Conservation (phyloP, 1,140 invertebrate genomes). For the Calephelis nemesis region DNA sequence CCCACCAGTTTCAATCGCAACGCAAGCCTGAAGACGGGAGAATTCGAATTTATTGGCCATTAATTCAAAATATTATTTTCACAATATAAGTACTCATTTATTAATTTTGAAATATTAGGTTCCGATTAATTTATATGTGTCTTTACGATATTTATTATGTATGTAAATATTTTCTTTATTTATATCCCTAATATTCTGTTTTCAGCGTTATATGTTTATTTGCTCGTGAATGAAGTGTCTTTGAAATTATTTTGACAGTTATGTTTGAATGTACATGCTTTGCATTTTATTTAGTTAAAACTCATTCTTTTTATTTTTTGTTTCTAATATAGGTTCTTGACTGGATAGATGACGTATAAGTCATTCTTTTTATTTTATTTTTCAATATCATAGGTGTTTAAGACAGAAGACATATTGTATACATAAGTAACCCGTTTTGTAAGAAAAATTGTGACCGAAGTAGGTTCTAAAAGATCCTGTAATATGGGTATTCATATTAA, state of each 20-base stretch:
- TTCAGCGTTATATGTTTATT: constrained; percentile 32
- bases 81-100: constrained; percentile 79
- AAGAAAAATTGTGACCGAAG: too few species aligned
- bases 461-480: too few species aligned
- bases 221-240: constrained; percentile 17
- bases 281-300: too few species aligned
- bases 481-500: too few species aligned
- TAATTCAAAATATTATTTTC: constrained; percentile 80
- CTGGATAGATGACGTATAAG: too few species aligned
- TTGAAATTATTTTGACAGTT: not conserved
- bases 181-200: constrained; percentile 74
- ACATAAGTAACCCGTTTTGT: too few species aligned
- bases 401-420: too few species aligned
- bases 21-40: constrained; percentile 76
- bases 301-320: too few species aligned
- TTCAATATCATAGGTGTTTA: too few species aligned
- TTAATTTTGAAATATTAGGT: constrained; percentile 79
- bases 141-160: constrained; percentile 78
- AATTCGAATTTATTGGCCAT: constrained; percentile 79
- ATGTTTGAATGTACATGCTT: not conserved
- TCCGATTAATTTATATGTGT: constrained; percentile 79
- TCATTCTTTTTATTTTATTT: too few species aligned
- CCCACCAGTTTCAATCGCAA: constrained; percentile 47
- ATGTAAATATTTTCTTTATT: constrained; percentile 77
- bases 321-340: too few species aligned